phyloP scores from a whole-genome alignment of 2,888 invertebrate genomes.

The Megaustenia siamemsis region DNA sequence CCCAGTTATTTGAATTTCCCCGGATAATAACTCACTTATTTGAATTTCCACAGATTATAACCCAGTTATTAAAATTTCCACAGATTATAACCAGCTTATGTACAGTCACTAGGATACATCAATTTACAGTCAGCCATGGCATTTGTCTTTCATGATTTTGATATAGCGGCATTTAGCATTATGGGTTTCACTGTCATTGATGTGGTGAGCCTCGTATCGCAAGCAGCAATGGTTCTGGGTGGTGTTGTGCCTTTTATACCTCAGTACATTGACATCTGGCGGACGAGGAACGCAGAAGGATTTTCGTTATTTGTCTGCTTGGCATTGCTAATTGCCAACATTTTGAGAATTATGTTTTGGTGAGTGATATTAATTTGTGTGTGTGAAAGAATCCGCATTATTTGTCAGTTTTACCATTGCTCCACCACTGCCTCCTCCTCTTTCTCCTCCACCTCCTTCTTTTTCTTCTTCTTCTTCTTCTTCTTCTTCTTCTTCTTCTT shows the following conservation, averaged over 20 bases:
- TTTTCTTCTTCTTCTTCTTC: no score
- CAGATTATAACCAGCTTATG: no score
- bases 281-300: slow-evolving; percentile 95
- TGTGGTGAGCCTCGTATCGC: slow-evolving; percentile 51
- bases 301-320: slow-evolving; percentile 98
- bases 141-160: slow-evolving; percentile 58
- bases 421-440: no score
- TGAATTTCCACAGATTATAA: no score
- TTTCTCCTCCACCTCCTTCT: no score
- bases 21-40: no score
- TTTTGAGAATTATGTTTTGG: slow-evolving; percentile 98
- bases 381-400: no score
- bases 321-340: slow-evolving; percentile 95
- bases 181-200: slow-evolving; percentile 54
- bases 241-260: slow-evolving; percentile 97
- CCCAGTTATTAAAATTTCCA: no score
- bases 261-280: slow-evolving; percentile 95
- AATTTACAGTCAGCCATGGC: neutral
- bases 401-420: no score
- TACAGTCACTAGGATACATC: neutral
- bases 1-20: no score
- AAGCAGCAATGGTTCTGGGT: slow-evolving; percentile 92
- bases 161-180: slow-evolving; percentile 58
- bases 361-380: slow-evolving; percentile 81
- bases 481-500: no score